A percentile compares a stretch with the other conserved stretches of the same genome.
phyloP scores from a whole-genome alignment of 2,888 invertebrate species.

The Busseola fusca region DNA sequence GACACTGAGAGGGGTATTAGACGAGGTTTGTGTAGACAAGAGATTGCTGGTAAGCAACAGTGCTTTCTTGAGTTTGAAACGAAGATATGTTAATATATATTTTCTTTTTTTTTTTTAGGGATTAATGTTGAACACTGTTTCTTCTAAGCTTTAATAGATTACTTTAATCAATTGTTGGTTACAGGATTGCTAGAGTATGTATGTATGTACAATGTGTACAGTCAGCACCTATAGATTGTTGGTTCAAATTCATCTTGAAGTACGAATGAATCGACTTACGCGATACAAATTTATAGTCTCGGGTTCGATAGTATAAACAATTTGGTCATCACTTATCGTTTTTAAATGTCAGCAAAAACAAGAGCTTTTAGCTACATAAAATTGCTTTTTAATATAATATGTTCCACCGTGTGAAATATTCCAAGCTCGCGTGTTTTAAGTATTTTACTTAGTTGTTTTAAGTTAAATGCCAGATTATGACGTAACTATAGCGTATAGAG shows the following conservation, averaged over 20 bases:
- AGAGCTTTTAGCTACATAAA: conserved; percentile 2
- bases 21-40: conserved; percentile 34
- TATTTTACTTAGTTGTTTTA: conserved; percentile 16
- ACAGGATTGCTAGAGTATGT: background rate
- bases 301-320: background rate
- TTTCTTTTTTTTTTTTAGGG: background rate
- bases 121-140: background rate
- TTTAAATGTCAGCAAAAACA: conserved; percentile 3
- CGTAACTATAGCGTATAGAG: conserved; percentile 20
- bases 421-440: conserved; percentile 3
- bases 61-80: background rate
- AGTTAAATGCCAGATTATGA: conserved; percentile 39
- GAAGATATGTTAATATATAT: background rate
- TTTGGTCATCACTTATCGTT: background rate
- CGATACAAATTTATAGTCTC: too few relatives aligned
- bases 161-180: background rate
- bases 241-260: background rate
- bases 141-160: background rate
- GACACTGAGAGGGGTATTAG: conserved; percentile 46
- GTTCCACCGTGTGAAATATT: conserved; percentile 10
- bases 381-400: conserved; percentile 7
- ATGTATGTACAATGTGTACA: background rate
- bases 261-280: background rate
- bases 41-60: conserved; percentile 12
- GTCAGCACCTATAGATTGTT: background rate